Evolutionary conservation across 2,797 vertebrate genomes (phyloP).

Genomic region (Cyprinodon diabolis): DNA sequence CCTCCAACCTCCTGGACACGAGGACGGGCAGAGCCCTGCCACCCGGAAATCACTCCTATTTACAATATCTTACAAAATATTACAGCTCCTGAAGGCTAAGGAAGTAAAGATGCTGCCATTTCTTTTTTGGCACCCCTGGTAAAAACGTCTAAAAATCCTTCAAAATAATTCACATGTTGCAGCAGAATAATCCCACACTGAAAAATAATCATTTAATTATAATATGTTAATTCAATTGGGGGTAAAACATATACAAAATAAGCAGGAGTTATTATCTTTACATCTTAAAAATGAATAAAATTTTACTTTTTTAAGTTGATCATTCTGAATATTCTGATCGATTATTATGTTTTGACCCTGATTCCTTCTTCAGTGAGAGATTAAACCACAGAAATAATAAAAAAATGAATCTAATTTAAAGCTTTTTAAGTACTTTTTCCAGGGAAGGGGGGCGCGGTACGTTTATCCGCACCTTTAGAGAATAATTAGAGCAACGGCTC

Average conservation of each 20-base stretch:
- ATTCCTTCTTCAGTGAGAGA: background rate
- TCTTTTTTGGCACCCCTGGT: conserved; percentile 5
- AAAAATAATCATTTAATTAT: background rate
- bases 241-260: background rate
- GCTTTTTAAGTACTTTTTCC: background rate
- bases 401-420: background rate
- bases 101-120: conserved; percentile 61
- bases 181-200: background rate
- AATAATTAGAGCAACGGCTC: conserved; percentile 76
- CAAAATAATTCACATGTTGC: background rate
- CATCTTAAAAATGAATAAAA: background rate
- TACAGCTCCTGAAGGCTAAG: conserved; percentile 78
- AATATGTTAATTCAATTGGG: background rate
- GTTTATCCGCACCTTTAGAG: conserved; percentile 43
- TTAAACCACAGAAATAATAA: background rate
- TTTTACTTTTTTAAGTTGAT: background rate
- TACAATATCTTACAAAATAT: conserved; percentile 97
- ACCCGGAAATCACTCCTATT: conserved; percentile 84
- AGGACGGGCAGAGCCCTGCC: conserved; percentile 33
- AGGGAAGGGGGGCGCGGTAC: background rate
- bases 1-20: conserved; percentile 44
- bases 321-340: background rate
- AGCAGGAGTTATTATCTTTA: background rate
- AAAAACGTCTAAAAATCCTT: background rate
- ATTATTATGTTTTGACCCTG: background rate